These are phyloP conservation scores for Siniperca chuatsi DNA, from an alignment of 2,113 vertebrate genomes.

Conservation along the genomic window DNA sequence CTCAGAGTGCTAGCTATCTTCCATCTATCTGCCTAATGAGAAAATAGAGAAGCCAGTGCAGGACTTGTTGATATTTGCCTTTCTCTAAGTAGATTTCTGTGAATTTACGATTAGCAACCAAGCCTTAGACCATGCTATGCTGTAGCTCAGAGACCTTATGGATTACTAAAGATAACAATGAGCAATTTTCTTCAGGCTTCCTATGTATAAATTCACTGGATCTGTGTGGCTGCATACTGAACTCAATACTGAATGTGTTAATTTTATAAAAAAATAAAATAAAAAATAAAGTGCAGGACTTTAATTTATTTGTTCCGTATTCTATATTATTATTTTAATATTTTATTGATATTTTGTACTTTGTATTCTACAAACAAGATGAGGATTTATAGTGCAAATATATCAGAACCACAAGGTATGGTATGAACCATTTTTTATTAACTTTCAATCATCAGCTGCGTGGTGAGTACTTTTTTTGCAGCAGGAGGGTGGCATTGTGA, in stretches of 20 bases:
- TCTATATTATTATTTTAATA: too few relatives aligned
- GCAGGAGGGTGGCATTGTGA: conserved; percentile 43
- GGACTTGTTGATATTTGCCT: conserved; percentile 86
- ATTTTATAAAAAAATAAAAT: conserved; percentile 2
- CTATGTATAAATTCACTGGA: conserved; percentile 4
- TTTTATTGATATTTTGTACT: conserved; percentile 18
- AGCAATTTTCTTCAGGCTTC: conserved; percentile 46
- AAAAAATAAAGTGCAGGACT: neutral
- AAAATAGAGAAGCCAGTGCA: conserved; percentile 78
- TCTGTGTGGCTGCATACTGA: conserved; percentile 22
- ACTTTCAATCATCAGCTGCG: conserved; percentile 9
- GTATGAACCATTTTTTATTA: neutral
- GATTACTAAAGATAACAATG: conserved; percentile 77
- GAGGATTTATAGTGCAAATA: conserved; percentile 20
- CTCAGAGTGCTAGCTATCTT: conserved; percentile 78
- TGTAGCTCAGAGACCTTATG: conserved; percentile 69
- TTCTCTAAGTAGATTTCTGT: conserved; percentile 79
- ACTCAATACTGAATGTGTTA: neutral
- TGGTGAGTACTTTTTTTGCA: conserved; percentile 36
- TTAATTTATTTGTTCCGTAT: conserved; percentile 8
- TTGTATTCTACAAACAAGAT: neutral
- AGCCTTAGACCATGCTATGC: conserved; percentile 61
- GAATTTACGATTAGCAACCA: conserved; percentile 77
- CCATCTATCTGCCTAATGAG: conserved; percentile 87
- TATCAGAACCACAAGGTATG: neutral